A percentile compares a stretch with the other conserved stretches of the same genome.
These are phyloP conservation scores for Eupithecia tripunctaria DNA, from an alignment of 2,888 invertebrate genomes.

Conservation along the genomic window DNA sequence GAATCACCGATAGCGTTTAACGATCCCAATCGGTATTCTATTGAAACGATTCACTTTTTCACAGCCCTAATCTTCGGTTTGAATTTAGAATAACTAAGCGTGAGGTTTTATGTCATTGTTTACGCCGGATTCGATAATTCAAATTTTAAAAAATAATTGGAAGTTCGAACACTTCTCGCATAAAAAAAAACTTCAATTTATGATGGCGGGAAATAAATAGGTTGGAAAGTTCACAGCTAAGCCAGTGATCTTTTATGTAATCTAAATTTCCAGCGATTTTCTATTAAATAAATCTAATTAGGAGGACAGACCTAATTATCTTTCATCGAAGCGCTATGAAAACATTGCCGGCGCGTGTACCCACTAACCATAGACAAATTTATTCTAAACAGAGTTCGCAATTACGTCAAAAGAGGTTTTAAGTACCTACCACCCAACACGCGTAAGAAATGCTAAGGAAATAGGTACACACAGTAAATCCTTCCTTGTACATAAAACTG, in stretches of 20 bases:
- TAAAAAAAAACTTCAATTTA: background rate
- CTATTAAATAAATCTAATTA: conserved; percentile 4
- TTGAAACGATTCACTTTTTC: conserved; percentile 46
- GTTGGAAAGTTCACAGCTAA: conserved; percentile 10
- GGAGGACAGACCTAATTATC: background rate
- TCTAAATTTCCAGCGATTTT: background rate
- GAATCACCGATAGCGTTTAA: conserved; percentile 50
- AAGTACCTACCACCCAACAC: background rate
- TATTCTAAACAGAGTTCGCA: background rate
- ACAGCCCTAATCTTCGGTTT: conserved; percentile 41
- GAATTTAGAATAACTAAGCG: conserved; percentile 19
- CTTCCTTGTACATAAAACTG: conserved; percentile 7
- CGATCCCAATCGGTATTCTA: conserved; percentile 47
- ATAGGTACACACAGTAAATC: conserved; percentile 1
- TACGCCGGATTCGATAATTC: background rate
- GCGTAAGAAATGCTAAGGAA: background rate
- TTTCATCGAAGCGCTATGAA: background rate
- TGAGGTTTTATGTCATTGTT: conserved; percentile 13
- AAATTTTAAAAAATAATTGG: background rate
- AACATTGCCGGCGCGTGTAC: background rate
- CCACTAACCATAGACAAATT: background rate
- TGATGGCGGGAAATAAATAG: conserved; percentile 1
- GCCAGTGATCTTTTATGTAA: background rate
- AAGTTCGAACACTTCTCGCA: background rate
- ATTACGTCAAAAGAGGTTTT: conserved; percentile 4